Conservation (phyloP, 2,888 invertebrate genomes). For the Iphiclides podalirius region DNA sequence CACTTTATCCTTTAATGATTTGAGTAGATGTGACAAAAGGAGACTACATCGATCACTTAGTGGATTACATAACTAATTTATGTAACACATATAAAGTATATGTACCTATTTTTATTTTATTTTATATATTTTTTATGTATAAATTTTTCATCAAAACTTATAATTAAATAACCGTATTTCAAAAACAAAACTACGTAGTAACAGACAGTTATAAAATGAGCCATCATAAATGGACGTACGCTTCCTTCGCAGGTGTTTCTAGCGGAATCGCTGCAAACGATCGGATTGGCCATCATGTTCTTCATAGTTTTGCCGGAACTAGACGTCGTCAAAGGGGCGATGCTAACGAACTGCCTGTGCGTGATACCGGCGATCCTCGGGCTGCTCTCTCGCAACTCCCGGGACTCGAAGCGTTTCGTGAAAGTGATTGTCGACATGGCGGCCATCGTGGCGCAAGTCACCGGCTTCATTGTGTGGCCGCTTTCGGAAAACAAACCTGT, state of each 20-base stretch:
- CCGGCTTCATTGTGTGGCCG: conserved; percentile 96
- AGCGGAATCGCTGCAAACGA: conserved; percentile 93
- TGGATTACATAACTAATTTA: too few relatives aligned
- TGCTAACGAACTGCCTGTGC: conserved; percentile 97
- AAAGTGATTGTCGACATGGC: conserved; percentile 91
- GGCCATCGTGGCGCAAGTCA: conserved; percentile 93
- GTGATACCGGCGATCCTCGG: conserved; percentile 91
- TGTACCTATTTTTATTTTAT: too few relatives aligned
- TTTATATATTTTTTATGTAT: too few relatives aligned
- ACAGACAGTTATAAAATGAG: too few relatives aligned
- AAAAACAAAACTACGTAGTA: too few relatives aligned
- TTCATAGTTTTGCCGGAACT: conserved; percentile 94
- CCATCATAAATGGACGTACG: too few relatives aligned
- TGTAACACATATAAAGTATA: too few relatives aligned
- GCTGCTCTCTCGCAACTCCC: conserved; percentile 89
- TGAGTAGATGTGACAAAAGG: too few relatives aligned
- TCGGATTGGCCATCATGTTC: conserved; percentile 92
- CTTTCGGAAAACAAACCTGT: conserved; percentile 86
- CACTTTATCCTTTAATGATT: too few relatives aligned
- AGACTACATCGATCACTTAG: too few relatives aligned
- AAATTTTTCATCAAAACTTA: too few relatives aligned
- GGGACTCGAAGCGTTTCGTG: conserved; percentile 88
- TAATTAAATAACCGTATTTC: too few relatives aligned
- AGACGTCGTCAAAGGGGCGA: conserved; percentile 96
- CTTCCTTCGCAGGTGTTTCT: conserved; percentile 83